A percentile compares a stretch with the other conserved stretches of the same genome.
Conservation (phyloP, 2,888 invertebrate species). For the Crematogaster levior region DNA sequence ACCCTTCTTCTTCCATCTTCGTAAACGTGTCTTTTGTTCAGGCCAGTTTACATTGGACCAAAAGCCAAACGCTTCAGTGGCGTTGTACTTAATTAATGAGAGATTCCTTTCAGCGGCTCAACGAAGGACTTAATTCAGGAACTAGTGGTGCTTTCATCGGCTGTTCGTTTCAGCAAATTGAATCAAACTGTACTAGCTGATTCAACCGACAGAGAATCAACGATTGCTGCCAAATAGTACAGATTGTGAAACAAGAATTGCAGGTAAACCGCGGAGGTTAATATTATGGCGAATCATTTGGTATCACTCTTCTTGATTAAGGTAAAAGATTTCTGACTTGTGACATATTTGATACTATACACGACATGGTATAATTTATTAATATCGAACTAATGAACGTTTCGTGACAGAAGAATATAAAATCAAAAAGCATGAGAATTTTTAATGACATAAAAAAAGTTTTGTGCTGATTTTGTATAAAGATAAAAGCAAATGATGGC, state of each 20-base stretch:
- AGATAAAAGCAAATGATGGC: not conserved
- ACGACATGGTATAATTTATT: constrained; percentile 24
- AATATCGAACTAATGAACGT: constrained; percentile 36
- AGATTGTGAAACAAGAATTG: not conserved
- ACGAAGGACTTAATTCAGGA: constrained; percentile 66
- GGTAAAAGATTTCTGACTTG: constrained; percentile 41
- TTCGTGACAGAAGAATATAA: constrained; percentile 39
- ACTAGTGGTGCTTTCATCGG: constrained; percentile 63
- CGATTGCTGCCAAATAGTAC: constrained; percentile 40
- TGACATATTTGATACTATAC: constrained; percentile 16
- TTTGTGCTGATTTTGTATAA: not conserved
- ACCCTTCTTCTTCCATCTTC: constrained; percentile 59
- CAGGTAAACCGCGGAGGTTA: not conserved
- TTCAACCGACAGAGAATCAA: constrained; percentile 64
- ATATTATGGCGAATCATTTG: not conserved
- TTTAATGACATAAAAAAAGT: constrained; percentile 14
- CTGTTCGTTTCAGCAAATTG: constrained; percentile 77
- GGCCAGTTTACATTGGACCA: constrained; percentile 63
- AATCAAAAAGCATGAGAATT: constrained; percentile 13
- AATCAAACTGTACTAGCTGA: constrained; percentile 66
- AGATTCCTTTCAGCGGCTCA: constrained; percentile 70
- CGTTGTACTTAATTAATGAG: constrained; percentile 75
- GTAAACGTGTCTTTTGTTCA: constrained; percentile 65
- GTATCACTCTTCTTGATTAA: not conserved
- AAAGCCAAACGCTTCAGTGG: constrained; percentile 61